Percentiles rank a stretch among this genome's conserved stretches.
phyloP scores from a whole-genome alignment of 2,797 vertebrate species.

The Girardinus metallicus region DNA sequence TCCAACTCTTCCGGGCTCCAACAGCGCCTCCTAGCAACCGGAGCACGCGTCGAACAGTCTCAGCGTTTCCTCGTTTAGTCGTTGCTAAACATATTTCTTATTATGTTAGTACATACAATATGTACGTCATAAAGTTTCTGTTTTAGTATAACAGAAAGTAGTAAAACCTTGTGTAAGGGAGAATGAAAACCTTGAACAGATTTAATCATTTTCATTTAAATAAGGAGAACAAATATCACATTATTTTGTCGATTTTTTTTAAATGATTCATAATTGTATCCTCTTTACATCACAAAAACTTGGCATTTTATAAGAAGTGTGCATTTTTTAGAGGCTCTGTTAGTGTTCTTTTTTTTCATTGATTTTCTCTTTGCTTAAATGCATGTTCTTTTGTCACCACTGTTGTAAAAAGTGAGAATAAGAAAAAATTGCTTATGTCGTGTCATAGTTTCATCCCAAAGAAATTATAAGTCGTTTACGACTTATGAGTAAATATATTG shows the following conservation, averaged over 20 bases:
- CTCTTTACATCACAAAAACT: not conserved
- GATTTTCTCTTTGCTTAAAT: not conserved
- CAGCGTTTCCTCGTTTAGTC: not conserved
- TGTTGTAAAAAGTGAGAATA: not conserved
- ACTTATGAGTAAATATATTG: not conserved
- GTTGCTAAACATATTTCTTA: not conserved
- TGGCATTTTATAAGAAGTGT: not conserved
- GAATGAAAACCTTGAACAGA: not conserved
- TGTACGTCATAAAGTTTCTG: not conserved
- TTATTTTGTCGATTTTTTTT: not conserved
- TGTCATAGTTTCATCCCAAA: not conserved
- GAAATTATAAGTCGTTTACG: not conserved
- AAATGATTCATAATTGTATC: not conserved
- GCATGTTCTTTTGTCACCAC: not conserved
- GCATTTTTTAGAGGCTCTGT: not conserved
- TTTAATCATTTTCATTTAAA: not conserved
- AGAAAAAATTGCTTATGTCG: not conserved
- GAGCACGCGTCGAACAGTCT: constrained; percentile 2
- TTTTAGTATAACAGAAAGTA: not conserved
- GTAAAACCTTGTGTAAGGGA: not conserved
- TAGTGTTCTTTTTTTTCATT: not conserved
- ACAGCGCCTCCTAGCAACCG: constrained; percentile 78
- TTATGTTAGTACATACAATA: not conserved
- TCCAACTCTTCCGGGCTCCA: constrained; percentile 67
- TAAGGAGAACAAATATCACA: not conserved